Evolutionary conservation across 2,888 invertebrate genomes (phyloP).

Genomic region (Drosophila rubida): DNA sequence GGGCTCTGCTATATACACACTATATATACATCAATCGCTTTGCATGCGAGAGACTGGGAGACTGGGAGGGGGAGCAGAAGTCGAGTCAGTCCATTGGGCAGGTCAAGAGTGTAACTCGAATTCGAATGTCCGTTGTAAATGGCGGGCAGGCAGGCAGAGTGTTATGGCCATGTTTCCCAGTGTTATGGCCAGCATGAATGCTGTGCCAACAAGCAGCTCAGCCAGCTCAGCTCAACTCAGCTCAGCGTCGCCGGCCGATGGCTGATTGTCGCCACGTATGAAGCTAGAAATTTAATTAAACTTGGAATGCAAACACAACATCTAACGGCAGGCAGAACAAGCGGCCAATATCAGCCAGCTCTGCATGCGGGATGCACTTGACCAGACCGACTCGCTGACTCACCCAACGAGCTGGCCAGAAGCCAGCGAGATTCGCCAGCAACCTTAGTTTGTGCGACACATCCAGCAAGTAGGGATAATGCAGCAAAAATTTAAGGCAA

Average conservation of each 20-base stretch:
- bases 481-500: too few species aligned
- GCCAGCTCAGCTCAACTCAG: too few species aligned
- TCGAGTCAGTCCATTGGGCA: constrained; percentile 15
- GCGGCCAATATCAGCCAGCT: constrained; percentile 9
- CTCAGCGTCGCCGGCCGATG: constrained; percentile 45
- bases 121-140: constrained; percentile 26
- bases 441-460: too few species aligned
- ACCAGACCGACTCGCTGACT: constrained; percentile 1
- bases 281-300: constrained; percentile 75
- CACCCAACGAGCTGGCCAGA: neutral
- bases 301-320: constrained; percentile 36
- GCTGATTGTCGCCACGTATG: constrained; percentile 51
- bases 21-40: constrained; percentile 20
- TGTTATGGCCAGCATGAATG: constrained; percentile 18
- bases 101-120: constrained; percentile 30
- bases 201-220: constrained; percentile 23
- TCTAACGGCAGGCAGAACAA: constrained; percentile 32
- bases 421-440: neutral
- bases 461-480: too few species aligned
- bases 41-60: constrained; percentile 6
- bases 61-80: neutral
- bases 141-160: constrained; percentile 19
- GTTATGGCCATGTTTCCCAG: constrained; percentile 24
- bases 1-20: neutral
- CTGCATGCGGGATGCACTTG: constrained; percentile 2